Percentiles rank a stretch among this genome's conserved stretches.
phyloP scores from a whole-genome alignment of 2,113 vertebrate genomes.

The Colinus virginianus region DNA sequence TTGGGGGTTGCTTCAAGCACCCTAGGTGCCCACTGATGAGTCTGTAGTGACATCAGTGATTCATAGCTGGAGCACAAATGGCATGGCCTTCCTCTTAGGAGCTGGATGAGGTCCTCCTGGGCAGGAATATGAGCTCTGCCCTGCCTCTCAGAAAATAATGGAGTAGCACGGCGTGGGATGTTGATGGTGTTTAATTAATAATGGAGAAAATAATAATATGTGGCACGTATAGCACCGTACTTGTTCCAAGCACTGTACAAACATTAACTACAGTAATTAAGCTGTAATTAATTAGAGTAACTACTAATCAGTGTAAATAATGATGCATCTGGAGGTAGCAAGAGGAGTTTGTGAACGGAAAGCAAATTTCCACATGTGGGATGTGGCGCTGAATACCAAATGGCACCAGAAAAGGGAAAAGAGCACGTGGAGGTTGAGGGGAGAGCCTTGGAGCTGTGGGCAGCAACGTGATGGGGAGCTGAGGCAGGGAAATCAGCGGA shows the following conservation, averaged over 20 bases:
- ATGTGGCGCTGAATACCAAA: constrained; percentile 24
- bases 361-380: constrained; percentile 51
- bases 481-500: background rate
- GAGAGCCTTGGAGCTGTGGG: background rate
- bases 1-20: background rate
- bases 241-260: constrained; percentile 72
- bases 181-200: constrained; percentile 57
- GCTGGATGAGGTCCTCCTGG: background rate
- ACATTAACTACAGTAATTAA: constrained; percentile 72
- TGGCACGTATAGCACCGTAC: constrained; percentile 48
- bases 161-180: constrained; percentile 35
- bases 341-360: constrained; percentile 61
- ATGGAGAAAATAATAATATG: constrained; percentile 57
- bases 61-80: background rate
- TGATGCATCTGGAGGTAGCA: constrained; percentile 68
- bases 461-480: accelerated
- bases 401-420: constrained; percentile 2
- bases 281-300: constrained; percentile 73
- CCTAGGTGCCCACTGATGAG: background rate
- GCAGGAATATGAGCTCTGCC: background rate
- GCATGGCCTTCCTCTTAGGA: background rate
- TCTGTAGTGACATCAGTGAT: background rate
- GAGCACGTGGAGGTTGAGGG: background rate
- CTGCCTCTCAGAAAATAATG: constrained; percentile 6
- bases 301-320: constrained; percentile 76